Conservation (phyloP, 2,797 vertebrate genomes). For the Smutsia temminckii region DNA sequence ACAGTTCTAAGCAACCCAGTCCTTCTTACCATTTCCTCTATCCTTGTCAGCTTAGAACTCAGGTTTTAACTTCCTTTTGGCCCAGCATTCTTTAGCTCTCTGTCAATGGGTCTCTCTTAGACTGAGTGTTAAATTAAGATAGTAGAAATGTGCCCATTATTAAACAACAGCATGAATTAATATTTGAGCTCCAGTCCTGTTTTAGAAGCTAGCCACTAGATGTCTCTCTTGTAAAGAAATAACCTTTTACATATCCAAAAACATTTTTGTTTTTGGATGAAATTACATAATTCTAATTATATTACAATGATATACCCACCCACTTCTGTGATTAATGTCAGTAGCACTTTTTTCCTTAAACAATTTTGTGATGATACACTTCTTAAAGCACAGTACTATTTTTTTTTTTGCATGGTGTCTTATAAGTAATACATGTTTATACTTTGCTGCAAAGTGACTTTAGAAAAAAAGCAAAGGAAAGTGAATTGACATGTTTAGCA, state of each 20-base stretch:
- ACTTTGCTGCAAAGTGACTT: conserved; percentile 18
- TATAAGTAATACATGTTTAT: conserved; percentile 3
- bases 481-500: neutral
- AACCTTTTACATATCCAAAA: conserved; percentile 42
- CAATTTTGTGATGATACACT: neutral
- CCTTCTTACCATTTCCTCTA: neutral
- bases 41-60: neutral
- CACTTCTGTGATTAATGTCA: neutral
- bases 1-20: neutral
- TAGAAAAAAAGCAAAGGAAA: conserved; percentile 55
- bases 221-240: conserved; percentile 83
- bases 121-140: neutral
- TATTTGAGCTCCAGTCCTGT: conserved; percentile 40
- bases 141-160: conserved; percentile 17
- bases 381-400: conserved; percentile 4
- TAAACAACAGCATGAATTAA: conserved; percentile 40
- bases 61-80: conserved; percentile 6
- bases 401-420: neutral
- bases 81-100: neutral
- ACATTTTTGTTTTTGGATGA: conserved; percentile 40
- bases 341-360: conserved; percentile 24
- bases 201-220: conserved; percentile 80
- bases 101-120: neutral
- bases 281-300: conserved; percentile 55
- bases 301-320: neutral